Evolutionary conservation across 2,797 vertebrate species (phyloP), one percentile per base, ranked within the genome.

Genomic region (Tragopan temminckii): DNA sequence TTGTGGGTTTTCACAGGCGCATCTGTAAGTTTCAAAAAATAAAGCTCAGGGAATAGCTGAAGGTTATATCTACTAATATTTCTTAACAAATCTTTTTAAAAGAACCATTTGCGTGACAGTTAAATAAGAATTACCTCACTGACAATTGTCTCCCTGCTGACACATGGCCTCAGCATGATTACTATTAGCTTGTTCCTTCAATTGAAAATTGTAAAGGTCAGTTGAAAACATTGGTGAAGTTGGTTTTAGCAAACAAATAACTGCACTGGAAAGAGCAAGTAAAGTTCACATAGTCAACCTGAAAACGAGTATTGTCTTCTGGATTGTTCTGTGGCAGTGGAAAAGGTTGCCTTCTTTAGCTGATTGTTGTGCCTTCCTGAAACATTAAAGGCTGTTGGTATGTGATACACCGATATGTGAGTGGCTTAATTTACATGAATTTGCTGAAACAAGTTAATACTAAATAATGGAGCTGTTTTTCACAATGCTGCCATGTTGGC

Each of bases 141-240:
- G 62, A 88, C 20, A 78, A 35, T 29, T 59, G n/a, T 74, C 48
- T 83, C 48, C 25, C 12, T 33, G 3, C 45, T 58, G 57, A 88
- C 61, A 25, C 21, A 63, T 35, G 17, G 64, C 36, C 27, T 90
- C 70, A 57, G 5, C 9, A 20, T 48, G 14, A 36, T 58, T 58
- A 18, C 7, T 69, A 11, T 72, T 84, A 13, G 7, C 88, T 84
- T 68, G 6, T 81, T 75, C 68, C 33, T 82, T 17, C 50, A 87
- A 62, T 79, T 89, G 89, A 55, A 71, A 91, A 62, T 48, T 35
- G 64, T 81, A 58, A n/a, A 91, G 35, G 15, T 91, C 89, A 78
- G 40, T 61, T 74, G 63, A 91, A 89, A 76, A 3, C 17, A 45
- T n/a, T 53, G 36, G 46, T 85, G 79, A 81, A 89, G n/a, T 25